Evolutionary conservation across 2,113 vertebrate genomes (phyloP), one percentile per base, ranked within the genome.

Genomic region (Podarcis cretensis): DNA sequence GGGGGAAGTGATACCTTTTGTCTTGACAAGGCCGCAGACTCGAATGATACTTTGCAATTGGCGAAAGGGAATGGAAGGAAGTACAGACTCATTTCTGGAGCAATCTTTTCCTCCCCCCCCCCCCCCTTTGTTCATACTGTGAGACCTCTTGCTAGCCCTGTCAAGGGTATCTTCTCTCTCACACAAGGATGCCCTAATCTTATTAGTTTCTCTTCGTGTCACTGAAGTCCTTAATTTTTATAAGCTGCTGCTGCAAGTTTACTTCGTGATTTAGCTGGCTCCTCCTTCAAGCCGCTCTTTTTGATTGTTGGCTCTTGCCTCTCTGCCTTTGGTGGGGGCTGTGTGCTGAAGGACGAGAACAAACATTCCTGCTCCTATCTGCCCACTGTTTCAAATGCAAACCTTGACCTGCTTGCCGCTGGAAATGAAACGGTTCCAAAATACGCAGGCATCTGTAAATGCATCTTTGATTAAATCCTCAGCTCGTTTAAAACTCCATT

Each of bases 131-230:
- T 71, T 71, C 54, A 57, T 87, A 81, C 54, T 81, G 88, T 79
- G 90, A 88, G 74, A 32, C 88, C 65, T 65, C n/a, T 90, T 93
- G 76, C 82, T 81, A 91, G 73, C 75, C 14, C 54, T 91, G 92
- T 84, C 84, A 91, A 90, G 74, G 83, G 40, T 74, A 80, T 71
- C 40, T 92, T 40, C 68, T 77, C 89, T 89, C 83, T 71, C 69
- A 79, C 87, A 73, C 76, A 84, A 91, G 59, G 63, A 89, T 80
- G 93, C 83, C 0, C 0, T 93, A 94, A 94, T 92, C 89, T 93
- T 94, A 89, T 94, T 93, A 91, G 82, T 94, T 92, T 74, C 89
- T 86, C 87, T 92, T 94, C 93, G 88, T 80, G 40, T 92, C 88
- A 92, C 84, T 71, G 48, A 92, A 90, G 88, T 89, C 89, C 91